These are phyloP conservation scores for Erebia epiphron DNA, from an alignment of 2,888 invertebrate genomes.

Conservation along the genomic window DNA sequence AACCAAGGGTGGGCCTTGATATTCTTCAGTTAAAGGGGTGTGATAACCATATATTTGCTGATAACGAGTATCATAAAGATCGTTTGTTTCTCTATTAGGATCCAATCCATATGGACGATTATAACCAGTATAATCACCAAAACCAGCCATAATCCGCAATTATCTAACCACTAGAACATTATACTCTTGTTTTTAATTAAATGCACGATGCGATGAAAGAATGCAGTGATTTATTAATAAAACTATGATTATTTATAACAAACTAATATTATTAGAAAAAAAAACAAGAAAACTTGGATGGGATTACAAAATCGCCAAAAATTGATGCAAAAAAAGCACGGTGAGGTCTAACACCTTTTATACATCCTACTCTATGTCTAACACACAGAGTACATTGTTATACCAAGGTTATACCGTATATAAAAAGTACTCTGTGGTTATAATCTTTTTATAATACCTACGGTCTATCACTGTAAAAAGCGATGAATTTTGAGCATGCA, in stretches of 20 bases:
- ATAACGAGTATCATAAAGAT: constrained; percentile 76
- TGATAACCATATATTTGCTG: constrained; percentile 79
- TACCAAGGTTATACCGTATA: no score
- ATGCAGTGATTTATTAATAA: neutral
- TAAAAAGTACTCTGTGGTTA: no score
- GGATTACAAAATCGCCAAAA: neutral
- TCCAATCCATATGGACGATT: constrained; percentile 75
- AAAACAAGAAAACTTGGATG: neutral
- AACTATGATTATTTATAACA: no score
- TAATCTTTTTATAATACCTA: no score
- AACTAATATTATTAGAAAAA: neutral
- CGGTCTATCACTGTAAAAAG: no score
- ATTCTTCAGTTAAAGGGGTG: constrained; percentile 75
- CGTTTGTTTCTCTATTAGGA: constrained; percentile 72
- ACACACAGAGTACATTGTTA: no score
- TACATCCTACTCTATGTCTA: no score
- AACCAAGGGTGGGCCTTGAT: constrained; percentile 76
- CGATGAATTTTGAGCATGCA: no score
- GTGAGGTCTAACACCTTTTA: no score
- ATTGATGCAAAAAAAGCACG: no score
- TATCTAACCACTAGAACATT: constrained; percentile 44
- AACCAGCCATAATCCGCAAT: constrained; percentile 69
- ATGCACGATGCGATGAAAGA: neutral
- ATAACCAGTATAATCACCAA: constrained; percentile 71
- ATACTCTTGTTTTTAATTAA: neutral